A percentile compares a stretch with the other conserved stretches of the same genome.
Conservation (phyloP, 2,113 vertebrate species). For the Microcebus griseorufus region DNA sequence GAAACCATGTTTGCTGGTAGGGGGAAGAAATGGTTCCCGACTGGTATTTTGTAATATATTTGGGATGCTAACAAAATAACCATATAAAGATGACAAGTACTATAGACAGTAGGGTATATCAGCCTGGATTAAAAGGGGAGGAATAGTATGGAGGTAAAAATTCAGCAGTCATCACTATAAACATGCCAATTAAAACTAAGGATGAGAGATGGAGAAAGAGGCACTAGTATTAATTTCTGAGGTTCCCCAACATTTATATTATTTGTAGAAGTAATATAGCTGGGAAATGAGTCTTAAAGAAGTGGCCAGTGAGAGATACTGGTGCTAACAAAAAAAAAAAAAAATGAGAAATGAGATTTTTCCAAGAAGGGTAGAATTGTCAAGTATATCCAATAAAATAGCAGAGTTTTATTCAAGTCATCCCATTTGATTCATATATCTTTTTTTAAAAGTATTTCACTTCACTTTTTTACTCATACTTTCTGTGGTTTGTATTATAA, state of each 20-base stretch:
- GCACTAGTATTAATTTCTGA: neutral
- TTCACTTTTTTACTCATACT: neutral
- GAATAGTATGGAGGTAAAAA: neutral
- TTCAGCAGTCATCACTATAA: neutral
- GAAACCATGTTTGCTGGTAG: neutral
- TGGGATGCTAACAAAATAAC: neutral
- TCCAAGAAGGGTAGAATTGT: neutral
- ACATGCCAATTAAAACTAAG: neutral
- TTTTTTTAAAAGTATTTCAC: neutral
- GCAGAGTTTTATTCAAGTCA: neutral
- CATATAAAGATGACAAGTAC: neutral
- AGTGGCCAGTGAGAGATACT: neutral
- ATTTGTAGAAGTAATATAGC: neutral
- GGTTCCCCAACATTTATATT: neutral
- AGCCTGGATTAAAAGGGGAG: neutral
- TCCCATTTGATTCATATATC: neutral
- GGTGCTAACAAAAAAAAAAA: neutral
- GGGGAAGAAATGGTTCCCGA: neutral
- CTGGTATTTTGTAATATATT: neutral
- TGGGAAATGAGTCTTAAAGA: neutral
- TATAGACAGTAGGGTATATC: rapidly evolving
- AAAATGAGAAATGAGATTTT: neutral
- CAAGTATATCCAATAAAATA: neutral
- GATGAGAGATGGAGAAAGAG: neutral
- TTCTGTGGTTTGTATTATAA: neutral